These are phyloP conservation scores for Heliconius melpomene DNA, from an alignment of 1,140 invertebrate species.

Conservation along the genomic window DNA sequence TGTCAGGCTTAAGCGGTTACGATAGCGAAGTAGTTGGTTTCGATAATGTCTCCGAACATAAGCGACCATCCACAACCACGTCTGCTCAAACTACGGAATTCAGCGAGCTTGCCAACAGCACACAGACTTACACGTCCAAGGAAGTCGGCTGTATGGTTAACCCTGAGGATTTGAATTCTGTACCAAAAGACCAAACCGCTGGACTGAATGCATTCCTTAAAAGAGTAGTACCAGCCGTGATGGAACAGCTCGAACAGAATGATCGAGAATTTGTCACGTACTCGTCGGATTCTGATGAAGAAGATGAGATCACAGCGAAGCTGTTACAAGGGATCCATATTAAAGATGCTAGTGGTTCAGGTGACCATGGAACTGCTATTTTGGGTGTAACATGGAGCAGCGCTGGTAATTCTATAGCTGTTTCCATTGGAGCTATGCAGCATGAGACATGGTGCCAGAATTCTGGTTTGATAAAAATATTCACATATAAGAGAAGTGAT, in stretches of 20 bases:
- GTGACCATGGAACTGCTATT: slow-evolving; percentile 55
- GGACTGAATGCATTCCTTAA: slow-evolving; percentile 64
- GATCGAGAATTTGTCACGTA: slow-evolving; percentile 53
- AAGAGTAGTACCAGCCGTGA: slow-evolving; percentile 61
- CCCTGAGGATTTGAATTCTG: slow-evolving; percentile 50
- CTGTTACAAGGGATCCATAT: slow-evolving; percentile 60
- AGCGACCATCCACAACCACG: slow-evolving; percentile 33
- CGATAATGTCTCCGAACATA: slow-evolving; percentile 49
- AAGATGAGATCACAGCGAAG: slow-evolving; percentile 54
- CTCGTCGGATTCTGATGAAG: slow-evolving; percentile 70
- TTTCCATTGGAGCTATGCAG: slow-evolving; percentile 57
- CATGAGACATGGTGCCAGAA: slow-evolving; percentile 66
- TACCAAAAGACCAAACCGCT: slow-evolving; percentile 55
- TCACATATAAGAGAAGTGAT: slow-evolving; percentile 54
- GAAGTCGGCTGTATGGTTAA: slow-evolving; percentile 51
- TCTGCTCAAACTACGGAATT: slow-evolving; percentile 64
- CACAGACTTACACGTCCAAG: slow-evolving; percentile 54
- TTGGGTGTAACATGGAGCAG: slow-evolving; percentile 65
- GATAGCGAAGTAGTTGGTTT: slow-evolving; percentile 69
- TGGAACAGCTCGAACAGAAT: slow-evolving; percentile 64
- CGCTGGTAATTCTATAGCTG: slow-evolving; percentile 63
- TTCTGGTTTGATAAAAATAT: slow-evolving; percentile 63
- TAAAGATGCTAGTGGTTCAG: slow-evolving; percentile 50
- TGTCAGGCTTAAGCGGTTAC: slow-evolving; percentile 66
- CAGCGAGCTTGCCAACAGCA: slow-evolving; percentile 43